These are phyloP conservation scores for Copidosoma aretas DNA, from an alignment of 2,888 invertebrate genomes.

Conservation along the genomic window DNA sequence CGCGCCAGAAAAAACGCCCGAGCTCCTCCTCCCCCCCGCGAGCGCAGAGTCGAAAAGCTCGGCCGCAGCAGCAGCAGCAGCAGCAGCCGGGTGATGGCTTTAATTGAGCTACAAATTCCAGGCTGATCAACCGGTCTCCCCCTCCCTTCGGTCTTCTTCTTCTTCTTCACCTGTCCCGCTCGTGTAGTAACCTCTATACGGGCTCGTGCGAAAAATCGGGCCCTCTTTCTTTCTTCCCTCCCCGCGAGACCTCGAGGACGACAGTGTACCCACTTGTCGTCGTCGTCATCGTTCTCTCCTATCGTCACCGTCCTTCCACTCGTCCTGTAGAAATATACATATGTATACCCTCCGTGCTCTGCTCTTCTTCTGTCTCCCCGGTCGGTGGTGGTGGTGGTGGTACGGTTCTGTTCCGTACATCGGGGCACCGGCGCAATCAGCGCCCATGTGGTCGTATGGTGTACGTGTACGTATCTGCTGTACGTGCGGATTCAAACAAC, in stretches of 20 bases:
- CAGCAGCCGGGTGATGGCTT: slow-evolving; percentile 50
- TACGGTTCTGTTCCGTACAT: slow-evolving; percentile 38
- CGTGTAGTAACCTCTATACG: slow-evolving; percentile 45
- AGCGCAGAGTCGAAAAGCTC: slow-evolving; percentile 38
- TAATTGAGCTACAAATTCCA: slow-evolving; percentile 63
- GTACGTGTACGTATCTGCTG: neutral
- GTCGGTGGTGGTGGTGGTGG: neutral
- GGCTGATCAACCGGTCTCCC: slow-evolving; percentile 59
- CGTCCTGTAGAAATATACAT: no score
- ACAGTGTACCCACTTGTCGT: neutral
- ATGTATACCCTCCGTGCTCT: neutral
- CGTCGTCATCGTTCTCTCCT: no score
- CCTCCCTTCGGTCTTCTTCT: neutral
- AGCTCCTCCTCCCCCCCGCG: no score
- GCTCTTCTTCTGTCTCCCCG: neutral
- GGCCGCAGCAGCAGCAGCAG: slow-evolving; percentile 35
- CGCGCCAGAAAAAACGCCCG: neutral
- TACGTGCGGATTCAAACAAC: slow-evolving; percentile 57
- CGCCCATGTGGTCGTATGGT: slow-evolving; percentile 26
- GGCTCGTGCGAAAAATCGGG: slow-evolving; percentile 50
- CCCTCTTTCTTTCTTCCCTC: slow-evolving; percentile 18
- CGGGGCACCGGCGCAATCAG: slow-evolving; percentile 53
- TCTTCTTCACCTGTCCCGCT: no score
- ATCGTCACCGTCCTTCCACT: no score
- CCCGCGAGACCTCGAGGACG: neutral